Evolutionary conservation across 2,888 invertebrate genomes (phyloP), one percentile per base, ranked within the genome.

Genomic region (Eristalis intricaria): DNA sequence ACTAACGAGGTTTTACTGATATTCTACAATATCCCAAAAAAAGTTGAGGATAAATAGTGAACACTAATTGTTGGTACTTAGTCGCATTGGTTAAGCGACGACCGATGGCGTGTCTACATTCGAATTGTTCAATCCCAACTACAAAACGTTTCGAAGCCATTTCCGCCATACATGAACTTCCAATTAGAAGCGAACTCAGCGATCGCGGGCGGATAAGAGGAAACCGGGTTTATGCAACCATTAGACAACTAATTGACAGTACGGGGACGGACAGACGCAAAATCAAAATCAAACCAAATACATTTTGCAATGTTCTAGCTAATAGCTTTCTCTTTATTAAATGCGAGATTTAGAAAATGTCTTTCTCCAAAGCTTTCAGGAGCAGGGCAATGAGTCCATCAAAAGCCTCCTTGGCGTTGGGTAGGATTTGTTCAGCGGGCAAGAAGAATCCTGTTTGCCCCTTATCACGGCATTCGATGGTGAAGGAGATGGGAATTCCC

Each of bases 371-470:
- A 19, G 4, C 2, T 1, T 11, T 5, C 7, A 50, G 0, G 50
- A 50, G 19, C 50, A 50, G 1, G 8, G 4, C 93, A 0, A 92
- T 73, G 0, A 95, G 86, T 0, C 95, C 95, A 35, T 92, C 91
- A 40, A 95, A 80, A 0, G 94, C 93, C 91, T 96, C 96, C 74
- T 94, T 90, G 66, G 94, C 94, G 7, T 95, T 94, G 5, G 95
- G 94, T n/a, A 94, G 90, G 70, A 97, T 96, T 89, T 95, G 94
- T 0, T 93, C 91, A 0, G 95, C 90, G 0, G 96, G 96, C 0
- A 97, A 93, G 0, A 96, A 91, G 90, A 96, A 96, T 0, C 97
- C 97, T 90, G 94, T 94, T 0, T 91, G 90, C 0, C 96, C 96
- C 0, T 92, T 94, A 91, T 97, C 97, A 15, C 96, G 93, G 0